A percentile compares a stretch with the other conserved stretches of the same genome.
Evolutionary conservation across 2,113 vertebrate species (phyloP).

Genomic region (Mesocricetus auratus): DNA sequence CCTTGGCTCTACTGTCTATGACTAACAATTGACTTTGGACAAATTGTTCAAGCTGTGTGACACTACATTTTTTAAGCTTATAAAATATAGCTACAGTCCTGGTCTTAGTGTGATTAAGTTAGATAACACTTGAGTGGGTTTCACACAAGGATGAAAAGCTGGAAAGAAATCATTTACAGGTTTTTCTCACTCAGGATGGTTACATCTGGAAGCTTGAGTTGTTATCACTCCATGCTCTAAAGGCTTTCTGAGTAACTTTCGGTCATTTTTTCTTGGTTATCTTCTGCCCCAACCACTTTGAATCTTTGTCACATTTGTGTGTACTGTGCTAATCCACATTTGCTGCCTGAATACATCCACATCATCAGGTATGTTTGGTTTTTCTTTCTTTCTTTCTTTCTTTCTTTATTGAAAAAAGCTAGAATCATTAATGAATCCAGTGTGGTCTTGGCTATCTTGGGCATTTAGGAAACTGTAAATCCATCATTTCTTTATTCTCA

Average conservation of each 20-base stretch:
- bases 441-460: not conserved
- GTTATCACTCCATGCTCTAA: not conserved
- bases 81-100: conserved; percentile 20
- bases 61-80: conserved; percentile 6
- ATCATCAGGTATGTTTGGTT: not conserved
- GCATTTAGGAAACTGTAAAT: conserved; percentile 55
- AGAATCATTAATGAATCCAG: not conserved
- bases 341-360: not conserved
- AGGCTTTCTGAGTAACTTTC: not conserved
- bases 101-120: not conserved
- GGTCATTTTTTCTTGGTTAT: not conserved
- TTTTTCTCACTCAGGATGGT: conserved; percentile 46
- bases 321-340: not conserved
- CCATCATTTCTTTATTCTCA: conserved; percentile 33
- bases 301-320: not conserved
- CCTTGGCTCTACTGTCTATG: not conserved
- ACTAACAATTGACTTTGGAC: not conserved
- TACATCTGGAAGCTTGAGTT: not conserved
- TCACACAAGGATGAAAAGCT: not conserved
- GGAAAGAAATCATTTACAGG: not conserved
- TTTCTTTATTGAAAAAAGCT: not conserved
- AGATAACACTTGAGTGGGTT: not conserved
- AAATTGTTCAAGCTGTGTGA: not conserved
- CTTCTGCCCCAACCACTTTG: not conserved
- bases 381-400: not conserved